Evolutionary conservation across 2,113 vertebrate genomes (phyloP).

Genomic region (Ceyx margarethae): DNA sequence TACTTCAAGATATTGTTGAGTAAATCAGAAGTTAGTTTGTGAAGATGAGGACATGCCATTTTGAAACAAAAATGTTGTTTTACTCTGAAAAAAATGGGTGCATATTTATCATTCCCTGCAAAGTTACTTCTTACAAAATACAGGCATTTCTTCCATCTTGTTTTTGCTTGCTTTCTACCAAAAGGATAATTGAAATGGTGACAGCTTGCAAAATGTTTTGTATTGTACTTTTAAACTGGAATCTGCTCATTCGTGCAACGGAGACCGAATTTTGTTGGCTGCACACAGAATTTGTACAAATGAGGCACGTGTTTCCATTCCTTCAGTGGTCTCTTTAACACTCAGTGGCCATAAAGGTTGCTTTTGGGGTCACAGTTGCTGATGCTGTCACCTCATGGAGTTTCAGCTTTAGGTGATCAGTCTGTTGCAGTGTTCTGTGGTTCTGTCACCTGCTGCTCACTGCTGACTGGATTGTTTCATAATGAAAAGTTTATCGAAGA

Average conservation of each 20-base stretch:
- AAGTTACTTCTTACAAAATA: neutral
- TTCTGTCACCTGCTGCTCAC: neutral
- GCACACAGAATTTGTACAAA: neutral
- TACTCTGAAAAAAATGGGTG: neutral
- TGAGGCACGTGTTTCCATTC: too few species aligned
- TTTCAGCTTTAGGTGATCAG: neutral
- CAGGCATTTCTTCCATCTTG: neutral
- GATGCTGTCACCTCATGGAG: neutral
- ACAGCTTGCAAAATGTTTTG: neutral
- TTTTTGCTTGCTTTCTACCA: neutral
- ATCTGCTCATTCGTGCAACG: neutral
- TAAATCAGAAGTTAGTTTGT: slow-evolving; percentile 16
- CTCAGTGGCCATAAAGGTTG: neutral
- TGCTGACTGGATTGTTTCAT: neutral
- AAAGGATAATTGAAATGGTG: neutral
- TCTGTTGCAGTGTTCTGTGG: too few species aligned
- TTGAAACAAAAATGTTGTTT: neutral
- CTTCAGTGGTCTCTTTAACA: neutral
- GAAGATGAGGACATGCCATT: neutral
- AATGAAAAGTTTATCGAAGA: neutral
- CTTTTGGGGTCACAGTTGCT: neutral
- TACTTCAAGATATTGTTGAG: neutral
- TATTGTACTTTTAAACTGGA: neutral
- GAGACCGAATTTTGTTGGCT: neutral
- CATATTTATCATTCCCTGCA: neutral